phyloP scores from a whole-genome alignment of 2,888 invertebrate species.

The Phragmatobia fuliginosa region DNA sequence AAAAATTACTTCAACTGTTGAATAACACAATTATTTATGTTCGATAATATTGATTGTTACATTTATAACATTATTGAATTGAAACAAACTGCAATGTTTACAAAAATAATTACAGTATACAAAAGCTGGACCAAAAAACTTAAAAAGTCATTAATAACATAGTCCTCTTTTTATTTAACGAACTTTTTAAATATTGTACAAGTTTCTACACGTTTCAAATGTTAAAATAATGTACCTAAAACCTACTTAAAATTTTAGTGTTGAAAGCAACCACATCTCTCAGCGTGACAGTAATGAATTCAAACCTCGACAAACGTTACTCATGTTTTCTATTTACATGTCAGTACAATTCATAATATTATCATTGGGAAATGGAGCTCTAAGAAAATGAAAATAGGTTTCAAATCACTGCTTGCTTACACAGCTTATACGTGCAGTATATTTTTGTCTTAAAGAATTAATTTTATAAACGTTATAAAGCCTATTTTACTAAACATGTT shows the following conservation, averaged over 20 bases:
- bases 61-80: not conserved
- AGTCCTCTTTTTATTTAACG: not conserved
- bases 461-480: constrained; percentile 2
- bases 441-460: constrained; percentile 7
- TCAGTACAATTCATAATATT: not conserved
- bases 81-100: not conserved
- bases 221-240: not conserved
- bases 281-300: not conserved
- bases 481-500: not conserved
- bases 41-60: not conserved
- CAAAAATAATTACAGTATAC: not conserved
- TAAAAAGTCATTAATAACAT: not conserved
- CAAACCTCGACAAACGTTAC: not conserved
- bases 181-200: not conserved
- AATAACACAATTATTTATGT: not conserved
- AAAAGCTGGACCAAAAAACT: not conserved
- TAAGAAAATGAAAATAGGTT: not conserved
- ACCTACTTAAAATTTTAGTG: not conserved
- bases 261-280: not conserved
- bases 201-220: not conserved
- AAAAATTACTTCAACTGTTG: not conserved
- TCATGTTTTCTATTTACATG: constrained; percentile 2
- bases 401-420: not conserved
- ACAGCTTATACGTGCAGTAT: not conserved
- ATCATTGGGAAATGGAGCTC: not conserved